These are phyloP conservation scores for Lasioglossum calceatum DNA, from an alignment of 2,888 invertebrate species.

Conservation along the genomic window DNA sequence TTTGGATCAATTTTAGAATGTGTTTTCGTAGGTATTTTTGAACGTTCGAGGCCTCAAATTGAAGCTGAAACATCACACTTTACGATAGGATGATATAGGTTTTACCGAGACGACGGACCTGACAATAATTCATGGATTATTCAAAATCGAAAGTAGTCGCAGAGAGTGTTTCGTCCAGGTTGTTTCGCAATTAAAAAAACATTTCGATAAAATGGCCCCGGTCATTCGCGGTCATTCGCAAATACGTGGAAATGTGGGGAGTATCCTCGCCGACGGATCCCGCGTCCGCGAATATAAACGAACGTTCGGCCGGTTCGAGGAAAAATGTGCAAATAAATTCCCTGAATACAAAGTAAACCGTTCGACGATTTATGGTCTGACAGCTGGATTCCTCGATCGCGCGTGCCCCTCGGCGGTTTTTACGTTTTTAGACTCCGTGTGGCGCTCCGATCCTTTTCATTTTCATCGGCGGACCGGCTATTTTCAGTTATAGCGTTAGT, in stretches of 20 bases:
- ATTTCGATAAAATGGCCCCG: background rate
- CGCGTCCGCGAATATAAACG: constrained; percentile 17
- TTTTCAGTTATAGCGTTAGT: constrained; percentile 5
- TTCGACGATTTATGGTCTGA: constrained; percentile 59
- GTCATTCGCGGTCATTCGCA: background rate
- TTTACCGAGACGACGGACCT: no score
- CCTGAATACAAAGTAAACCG: constrained; percentile 40
- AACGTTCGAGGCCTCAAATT: background rate
- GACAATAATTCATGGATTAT: no score
- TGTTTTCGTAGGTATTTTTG: background rate
- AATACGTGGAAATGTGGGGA: background rate
- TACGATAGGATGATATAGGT: background rate
- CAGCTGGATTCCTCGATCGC: constrained; percentile 50
- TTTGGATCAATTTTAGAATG: background rate
- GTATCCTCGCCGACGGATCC: background rate
- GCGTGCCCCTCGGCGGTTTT: constrained; percentile 49
- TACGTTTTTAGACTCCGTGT: constrained; percentile 23
- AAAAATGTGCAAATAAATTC: constrained; percentile 60
- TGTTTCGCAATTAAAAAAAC: constrained; percentile 6
- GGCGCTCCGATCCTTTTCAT: constrained; percentile 15
- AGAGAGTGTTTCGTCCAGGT: background rate
- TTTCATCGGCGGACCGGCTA: constrained; percentile 23
- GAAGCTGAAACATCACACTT: background rate
- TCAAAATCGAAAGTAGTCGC: background rate
- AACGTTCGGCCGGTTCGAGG: constrained; percentile 8